Evolutionary conservation across 2,888 invertebrate genomes (phyloP).

Genomic region (Ceramica pisi): DNA sequence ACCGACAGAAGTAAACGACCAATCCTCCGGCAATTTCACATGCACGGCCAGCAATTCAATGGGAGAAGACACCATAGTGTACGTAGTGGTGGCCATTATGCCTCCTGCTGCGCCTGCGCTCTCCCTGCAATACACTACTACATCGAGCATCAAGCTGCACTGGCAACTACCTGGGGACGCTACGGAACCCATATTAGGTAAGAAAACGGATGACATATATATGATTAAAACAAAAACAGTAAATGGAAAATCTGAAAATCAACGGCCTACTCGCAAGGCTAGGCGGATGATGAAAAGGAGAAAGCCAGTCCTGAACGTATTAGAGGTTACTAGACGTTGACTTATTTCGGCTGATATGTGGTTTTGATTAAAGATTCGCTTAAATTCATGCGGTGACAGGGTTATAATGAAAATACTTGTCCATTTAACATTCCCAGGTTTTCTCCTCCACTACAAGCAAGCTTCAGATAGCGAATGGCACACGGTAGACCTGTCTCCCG

Average conservation of each 20-base stretch:
- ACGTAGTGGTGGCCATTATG: conserved; percentile 94
- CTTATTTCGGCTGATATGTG: too few species aligned
- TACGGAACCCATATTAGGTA: conserved; percentile 87
- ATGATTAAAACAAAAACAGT: too few species aligned
- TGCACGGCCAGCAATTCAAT: conserved; percentile 95
- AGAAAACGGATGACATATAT: not conserved
- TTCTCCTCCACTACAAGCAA: conserved; percentile 93
- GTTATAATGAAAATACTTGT: too few species aligned
- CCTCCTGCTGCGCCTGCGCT: conserved; percentile 93
- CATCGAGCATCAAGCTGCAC: conserved; percentile 93
- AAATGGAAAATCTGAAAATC: too few species aligned
- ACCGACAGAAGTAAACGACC: conserved; percentile 92
- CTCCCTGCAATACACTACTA: conserved; percentile 93
- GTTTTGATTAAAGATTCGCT: too few species aligned
- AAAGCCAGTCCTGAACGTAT: too few species aligned
- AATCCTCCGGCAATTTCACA: conserved; percentile 95
- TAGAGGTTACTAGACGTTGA: too few species aligned
- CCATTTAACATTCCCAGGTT: conserved; percentile 88
- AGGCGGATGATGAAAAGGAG: too few species aligned
- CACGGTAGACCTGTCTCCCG: conserved; percentile 93
- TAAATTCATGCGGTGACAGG: too few species aligned
- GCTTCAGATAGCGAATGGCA: conserved; percentile 93
- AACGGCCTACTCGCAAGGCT: too few species aligned
- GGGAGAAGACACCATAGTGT: conserved; percentile 95
- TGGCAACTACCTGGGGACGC: conserved; percentile 86